Evolutionary conservation across 1,140 invertebrate species (phyloP), one percentile per base, ranked within the genome.

Genomic region (Lutraria rhynchaena): DNA sequence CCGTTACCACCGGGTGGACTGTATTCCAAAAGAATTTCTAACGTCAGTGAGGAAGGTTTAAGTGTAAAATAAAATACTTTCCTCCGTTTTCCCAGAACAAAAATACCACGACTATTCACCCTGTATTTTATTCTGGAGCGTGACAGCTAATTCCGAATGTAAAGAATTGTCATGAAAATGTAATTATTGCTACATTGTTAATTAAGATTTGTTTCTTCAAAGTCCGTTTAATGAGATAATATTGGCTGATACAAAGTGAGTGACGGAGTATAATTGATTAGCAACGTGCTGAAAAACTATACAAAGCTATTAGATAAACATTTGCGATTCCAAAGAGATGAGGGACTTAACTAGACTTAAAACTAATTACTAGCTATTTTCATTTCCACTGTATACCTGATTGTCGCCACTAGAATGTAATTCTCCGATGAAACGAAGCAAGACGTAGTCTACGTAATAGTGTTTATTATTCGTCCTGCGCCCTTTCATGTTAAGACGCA

Each of bases 201-300:
- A 77, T 77, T 77, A 77, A 77, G 75, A 77, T 77, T 77, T 77
- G 75, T 77, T 77, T 77, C 75, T 77, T 60, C 75, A 77, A 67
- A 77, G 63, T 77, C 75, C 61, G 22, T 46, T 24, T 35, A 77
- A 77, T 77, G 75, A 77, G 75, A 77, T 77, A 5, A 17, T 77
- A 60, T 49, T 67, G 27, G 24, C 44, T 67, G 75, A 77, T 77
- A 77, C 61, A 51, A 51, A 67, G 63, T 37, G 75, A 67, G 55
- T 55, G 75, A 77, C 55, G 61, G 37, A 35, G 5, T 41, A 63
- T 77, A 77, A 77, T 77, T 51, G 75, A 67, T 51, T 49, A 77
- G 75, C 41, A 33, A 67, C 46, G 75, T 77, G 75, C 46, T 51
- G 60, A 67, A 57, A 77, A 77, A 67, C 75, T n/a, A 22, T 27